Base-by-base conservation (phyloP, 2,888 invertebrate genomes). In the Pachymerium ferrugineum region DNA sequence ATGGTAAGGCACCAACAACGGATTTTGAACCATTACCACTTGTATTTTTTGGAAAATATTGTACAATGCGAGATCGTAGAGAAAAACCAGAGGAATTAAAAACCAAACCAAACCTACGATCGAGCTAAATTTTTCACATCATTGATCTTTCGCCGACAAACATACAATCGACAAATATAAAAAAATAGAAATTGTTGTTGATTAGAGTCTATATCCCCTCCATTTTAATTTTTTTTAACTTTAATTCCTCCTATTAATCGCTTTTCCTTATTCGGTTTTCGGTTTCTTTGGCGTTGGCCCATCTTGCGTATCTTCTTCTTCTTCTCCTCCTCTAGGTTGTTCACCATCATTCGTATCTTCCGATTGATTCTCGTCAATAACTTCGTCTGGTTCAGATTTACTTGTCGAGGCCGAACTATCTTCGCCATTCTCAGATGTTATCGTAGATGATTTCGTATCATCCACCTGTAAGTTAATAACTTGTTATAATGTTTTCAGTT, bases 1-100 rank as follows among this genome's bases (percentile, higher is more conserved):
- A 47, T 47, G 47, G 47, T 47, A 47, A 47, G 47, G 47, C 47
- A 47, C 47, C 47, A n/a, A 47, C 47, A n/a, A 47, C 47, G 22
- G 47, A 47, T 47, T 38, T 47, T 16, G 47, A 47, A 47, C 47
- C 47, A 47, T 47, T 47, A 47, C 47, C 47, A 47, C 47, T 47
- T n/a, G n/a, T n/a, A n/a, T n/a, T n/a, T n/a, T n/a, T n/a, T n/a
- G n/a, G n/a, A n/a, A n/a, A n/a, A n/a, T n/a, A n/a, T 47, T 47
- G 47, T 47, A 19, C 47, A 47, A 47, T 47, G 47, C 16, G 47
- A 19, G 47, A 3, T 47, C 47, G 47, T 6, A 47, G n/a, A 47
- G 47, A 10, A 22, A 47, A 38, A 47, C 16, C 47, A 47, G 47
- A 47, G 47, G 47, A 47, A 47, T 47, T 47, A 47, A 22, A 47